Evolutionary conservation across 2,797 vertebrate genomes (phyloP), one percentile per base, ranked within the genome.

Genomic region (Carapus acus): DNA sequence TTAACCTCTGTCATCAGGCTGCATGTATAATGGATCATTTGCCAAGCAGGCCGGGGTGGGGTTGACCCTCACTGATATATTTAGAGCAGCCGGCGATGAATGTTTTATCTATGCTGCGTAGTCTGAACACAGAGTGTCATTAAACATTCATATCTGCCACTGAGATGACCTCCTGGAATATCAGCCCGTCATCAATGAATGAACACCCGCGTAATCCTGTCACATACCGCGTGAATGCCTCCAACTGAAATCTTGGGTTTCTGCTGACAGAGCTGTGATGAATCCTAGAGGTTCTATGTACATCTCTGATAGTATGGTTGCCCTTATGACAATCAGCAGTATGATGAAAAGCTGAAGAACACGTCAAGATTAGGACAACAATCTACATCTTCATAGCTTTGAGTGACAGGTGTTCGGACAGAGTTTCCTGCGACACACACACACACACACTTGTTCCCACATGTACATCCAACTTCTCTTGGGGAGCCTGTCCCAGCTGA

Each of bases 121-220:
- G 82, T 77, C 77, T 78, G 80, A 86, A 86, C 82, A 80, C 70
- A 79, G 81, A 65, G 64, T 71, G 54, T 64, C 80, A 89, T 90
- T 86, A 89, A 89, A 78, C 80, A 87, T 90, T 87, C 63, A 89
- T 87, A 81, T 80, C 73, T 82, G 76, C 78, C 80, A 83, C 79
- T 83, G 78, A 84, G 80, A 85, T 86, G 84, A 88, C 85, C 87
- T 87, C 72, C 78, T 83, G 80, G 83, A 85, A 87, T 87, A 85
- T 86, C 86, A 87, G 69, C 59, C 69, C 50, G 43, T 80, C 81
- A 84, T 86, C 80, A 85, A 16, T 71, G 49, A 63, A 42, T 45
- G 33, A 3, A 36, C 19, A 46, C 51, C 42, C 48, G 57, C 67
- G 40, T 64, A 51, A 58, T 45, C 7, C 45, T 17, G 17, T 54